A percentile compares a stretch with the other conserved stretches of the same genome.
Conservation (phyloP, 2,113 vertebrate species). For the Puntigrus tetrazona region DNA sequence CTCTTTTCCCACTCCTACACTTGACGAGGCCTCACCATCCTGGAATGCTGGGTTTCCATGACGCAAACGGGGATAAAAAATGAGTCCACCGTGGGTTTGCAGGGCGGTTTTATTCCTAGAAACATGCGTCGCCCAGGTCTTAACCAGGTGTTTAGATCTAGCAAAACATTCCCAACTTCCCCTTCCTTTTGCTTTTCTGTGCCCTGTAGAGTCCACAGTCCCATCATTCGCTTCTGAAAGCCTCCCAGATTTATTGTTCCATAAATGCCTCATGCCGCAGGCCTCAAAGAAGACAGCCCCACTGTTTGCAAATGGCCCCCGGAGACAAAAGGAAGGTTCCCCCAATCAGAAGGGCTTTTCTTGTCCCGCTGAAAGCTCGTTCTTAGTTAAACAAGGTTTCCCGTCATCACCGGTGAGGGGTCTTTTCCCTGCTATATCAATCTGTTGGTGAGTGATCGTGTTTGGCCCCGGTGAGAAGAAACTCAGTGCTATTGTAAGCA, state of each 20-base stretch:
- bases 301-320: constrained; percentile 69
- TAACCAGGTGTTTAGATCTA: constrained; percentile 11
- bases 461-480: constrained; percentile 54
- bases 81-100: constrained; percentile 54
- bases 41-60: constrained; percentile 80
- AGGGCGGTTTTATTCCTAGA: constrained; percentile 64
- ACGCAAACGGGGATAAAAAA: constrained; percentile 76
- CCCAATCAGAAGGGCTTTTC: constrained; percentile 43
- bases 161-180: neutral
- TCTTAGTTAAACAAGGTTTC: constrained; percentile 46
- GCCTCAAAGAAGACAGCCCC: constrained; percentile 59
- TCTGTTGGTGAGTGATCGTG: constrained; percentile 29
- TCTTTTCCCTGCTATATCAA: neutral
- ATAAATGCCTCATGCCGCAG: constrained; percentile 71
- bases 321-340: constrained; percentile 64
- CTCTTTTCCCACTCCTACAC: constrained; percentile 62
- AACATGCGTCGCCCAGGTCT: neutral
- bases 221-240: constrained; percentile 56
- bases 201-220: constrained; percentile 38
- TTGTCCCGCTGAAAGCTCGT: constrained; percentile 32
- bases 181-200: neutral
- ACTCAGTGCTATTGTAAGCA: constrained; percentile 59
- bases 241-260: constrained; percentile 73
- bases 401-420: neutral
- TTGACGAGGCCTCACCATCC: constrained; percentile 52